Evolutionary conservation across 2,113 vertebrate species (phyloP).

Genomic region (Erythrolamprus reginae): DNA sequence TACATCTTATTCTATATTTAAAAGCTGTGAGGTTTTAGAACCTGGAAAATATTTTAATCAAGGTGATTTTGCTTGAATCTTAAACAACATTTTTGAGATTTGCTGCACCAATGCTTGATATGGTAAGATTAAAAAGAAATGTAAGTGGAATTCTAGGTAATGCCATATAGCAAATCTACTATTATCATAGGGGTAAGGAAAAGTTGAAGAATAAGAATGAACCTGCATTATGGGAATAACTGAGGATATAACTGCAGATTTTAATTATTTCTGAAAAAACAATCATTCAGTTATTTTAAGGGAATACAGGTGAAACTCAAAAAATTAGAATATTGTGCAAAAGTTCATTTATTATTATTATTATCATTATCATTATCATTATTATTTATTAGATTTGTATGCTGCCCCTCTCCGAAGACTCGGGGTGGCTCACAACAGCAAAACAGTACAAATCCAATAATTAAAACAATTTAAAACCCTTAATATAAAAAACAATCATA

Average conservation of each 20-base stretch:
- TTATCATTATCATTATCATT: too few relatives aligned
- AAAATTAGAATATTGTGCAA: too few relatives aligned
- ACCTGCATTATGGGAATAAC: background rate
- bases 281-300: background rate
- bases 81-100: background rate
- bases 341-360: too few relatives aligned
- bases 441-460: too few relatives aligned
- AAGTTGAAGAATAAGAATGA: background rate
- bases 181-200: background rate
- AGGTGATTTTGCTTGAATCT: background rate
- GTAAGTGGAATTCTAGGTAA: background rate
- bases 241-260: background rate
- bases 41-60: background rate
- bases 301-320: too few relatives aligned
- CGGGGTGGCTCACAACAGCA: too few relatives aligned
- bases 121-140: background rate
- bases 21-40: background rate
- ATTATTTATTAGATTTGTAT: too few relatives aligned
- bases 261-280: background rate
- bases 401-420: too few relatives aligned
- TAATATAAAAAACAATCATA: too few relatives aligned
- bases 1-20: background rate
- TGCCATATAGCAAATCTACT: background rate
- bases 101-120: background rate
- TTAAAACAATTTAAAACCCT: too few relatives aligned